phyloP scores from a whole-genome alignment of 2,113 vertebrate genomes.

The Istiophorus platypterus region DNA sequence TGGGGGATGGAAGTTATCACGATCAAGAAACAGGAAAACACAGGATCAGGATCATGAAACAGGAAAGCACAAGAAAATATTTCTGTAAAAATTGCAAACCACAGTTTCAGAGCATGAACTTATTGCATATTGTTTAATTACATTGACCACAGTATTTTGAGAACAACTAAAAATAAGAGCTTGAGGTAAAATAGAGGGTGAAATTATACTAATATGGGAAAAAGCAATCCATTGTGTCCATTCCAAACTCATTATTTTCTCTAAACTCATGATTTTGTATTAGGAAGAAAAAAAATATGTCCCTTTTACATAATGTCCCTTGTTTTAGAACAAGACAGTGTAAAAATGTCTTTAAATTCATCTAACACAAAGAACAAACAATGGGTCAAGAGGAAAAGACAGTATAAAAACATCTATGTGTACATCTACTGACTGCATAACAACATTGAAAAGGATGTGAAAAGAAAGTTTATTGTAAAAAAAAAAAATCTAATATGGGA shows the following conservation, averaged over 20 bases:
- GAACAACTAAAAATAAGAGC: too few relatives aligned
- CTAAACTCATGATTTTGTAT: neutral
- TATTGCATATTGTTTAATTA: neutral
- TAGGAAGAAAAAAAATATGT: neutral
- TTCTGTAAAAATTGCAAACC: neutral
- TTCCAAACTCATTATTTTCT: neutral
- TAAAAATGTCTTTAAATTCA: too few relatives aligned
- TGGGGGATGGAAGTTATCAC: neutral
- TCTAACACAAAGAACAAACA: too few relatives aligned
- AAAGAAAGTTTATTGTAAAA: conserved; percentile 28
- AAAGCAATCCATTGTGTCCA: neutral
- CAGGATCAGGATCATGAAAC: neutral
- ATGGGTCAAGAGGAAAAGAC: too few relatives aligned
- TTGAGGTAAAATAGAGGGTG: neutral
- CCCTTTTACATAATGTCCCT: neutral
- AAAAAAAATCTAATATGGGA: conserved; percentile 26
- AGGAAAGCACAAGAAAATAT: neutral
- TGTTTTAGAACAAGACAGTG: neutral
- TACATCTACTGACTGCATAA: neutral
- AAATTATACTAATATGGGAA: neutral
- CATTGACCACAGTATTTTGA: neutral
- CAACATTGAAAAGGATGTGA: neutral
- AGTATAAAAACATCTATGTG: neutral
- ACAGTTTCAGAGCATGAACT: neutral
- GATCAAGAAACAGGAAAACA: neutral